Evolutionary conservation across 2,113 vertebrate species (phyloP), one percentile per base, ranked within the genome.

Genomic region (Ciconia stormi): DNA sequence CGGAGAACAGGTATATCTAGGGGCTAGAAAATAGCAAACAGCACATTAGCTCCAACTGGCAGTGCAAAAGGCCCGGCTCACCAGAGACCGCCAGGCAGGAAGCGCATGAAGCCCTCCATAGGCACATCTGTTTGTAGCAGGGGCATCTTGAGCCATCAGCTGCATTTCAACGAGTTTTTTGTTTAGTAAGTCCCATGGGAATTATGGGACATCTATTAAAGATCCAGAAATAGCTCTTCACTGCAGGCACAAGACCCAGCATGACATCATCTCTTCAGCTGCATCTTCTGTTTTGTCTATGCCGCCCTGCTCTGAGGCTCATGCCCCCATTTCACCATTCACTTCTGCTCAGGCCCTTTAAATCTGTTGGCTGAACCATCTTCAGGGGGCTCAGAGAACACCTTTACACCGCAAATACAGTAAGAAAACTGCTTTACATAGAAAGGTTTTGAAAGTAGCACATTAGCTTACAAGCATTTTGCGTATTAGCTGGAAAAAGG

Each of bases 191-290:
- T 89, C 97, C 89, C 88, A 36, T 17, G 69, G 94, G 97, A 98
- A 98, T 95, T 96, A 97, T 96, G 96, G 98, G 97, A 98, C 97
- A 97, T 94, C 95, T 96, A 95, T 97, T 96, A 98, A 97, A 96
- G 96, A 97, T 95, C 97, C 97, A 97, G 95, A 98, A 98, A 98
- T 98, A 98, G 97, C 98, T 97, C 91, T 95, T 95, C 97, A 97
- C 98, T 98, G 96, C 86, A 90, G 96, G 96, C 98, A 97, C 89
- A 98, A 97, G 96, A 98, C 94, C 81, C 36, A 49, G 84, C 71
- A 93, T 95, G 96, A 97, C 94, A 88, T 96, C 93, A 96, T 82
- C 83, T 93, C 92, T 63, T 81, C 93, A 96, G 94, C 87, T 89
- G 59, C 70, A 93, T 97, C 92, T 93, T 96, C 92, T 96, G 89